These are phyloP conservation scores for Sphaerodactylus townsendi DNA, from an alignment of 2,113 vertebrate genomes.

Conservation along the genomic window DNA sequence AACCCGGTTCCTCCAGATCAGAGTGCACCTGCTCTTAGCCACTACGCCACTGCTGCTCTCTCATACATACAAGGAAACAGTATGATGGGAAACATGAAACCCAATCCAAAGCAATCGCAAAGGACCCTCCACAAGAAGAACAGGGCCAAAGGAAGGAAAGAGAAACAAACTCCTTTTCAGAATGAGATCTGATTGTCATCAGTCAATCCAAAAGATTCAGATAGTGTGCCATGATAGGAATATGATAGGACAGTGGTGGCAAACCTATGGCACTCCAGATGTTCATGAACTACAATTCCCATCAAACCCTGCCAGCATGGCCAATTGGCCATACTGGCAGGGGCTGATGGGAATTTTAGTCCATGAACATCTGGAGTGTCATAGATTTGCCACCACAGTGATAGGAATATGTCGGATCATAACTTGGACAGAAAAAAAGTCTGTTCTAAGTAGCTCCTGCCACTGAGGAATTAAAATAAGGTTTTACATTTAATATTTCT, in stretches of 20 bases:
- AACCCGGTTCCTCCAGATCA: no score
- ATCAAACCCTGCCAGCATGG: no score
- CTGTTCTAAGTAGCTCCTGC: not conserved
- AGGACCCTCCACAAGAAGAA: conserved; percentile 30
- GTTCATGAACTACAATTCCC: no score
- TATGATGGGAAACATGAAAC: conserved; percentile 46
- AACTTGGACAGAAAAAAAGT: not conserved
- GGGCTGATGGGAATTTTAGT: no score
- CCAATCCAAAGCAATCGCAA: conserved; percentile 19
- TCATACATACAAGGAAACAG: no score
- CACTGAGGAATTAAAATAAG: not conserved
- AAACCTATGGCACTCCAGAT: no score
- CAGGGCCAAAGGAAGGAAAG: not conserved
- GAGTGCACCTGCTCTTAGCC: no score
- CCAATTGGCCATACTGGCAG: no score
- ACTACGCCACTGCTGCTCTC: no score
- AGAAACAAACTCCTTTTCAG: not conserved
- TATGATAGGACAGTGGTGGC: no score
- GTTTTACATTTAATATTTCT: not conserved
- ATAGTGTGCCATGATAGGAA: not conserved
- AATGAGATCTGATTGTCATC: not conserved
- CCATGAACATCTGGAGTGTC: no score
- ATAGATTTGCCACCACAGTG: no score
- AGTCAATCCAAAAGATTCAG: not conserved
- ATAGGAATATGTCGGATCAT: not conserved